These are phyloP conservation scores for Antheraea assamensis DNA, from an alignment of 2,888 invertebrate genomes.

Conservation along the genomic window DNA sequence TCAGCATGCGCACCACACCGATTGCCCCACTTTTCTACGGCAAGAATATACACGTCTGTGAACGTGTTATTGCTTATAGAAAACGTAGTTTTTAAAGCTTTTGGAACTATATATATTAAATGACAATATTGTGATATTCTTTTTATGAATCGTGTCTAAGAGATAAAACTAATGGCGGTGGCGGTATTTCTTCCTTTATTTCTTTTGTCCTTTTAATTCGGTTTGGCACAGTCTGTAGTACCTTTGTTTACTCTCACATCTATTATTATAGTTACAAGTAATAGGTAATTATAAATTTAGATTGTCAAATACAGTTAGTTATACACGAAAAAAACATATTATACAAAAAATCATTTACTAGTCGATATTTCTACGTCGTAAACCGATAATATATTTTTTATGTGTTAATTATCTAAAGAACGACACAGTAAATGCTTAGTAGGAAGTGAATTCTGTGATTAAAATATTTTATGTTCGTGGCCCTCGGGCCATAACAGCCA, in stretches of 20 bases:
- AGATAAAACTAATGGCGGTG: no score
- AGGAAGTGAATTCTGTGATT: conserved; percentile 13
- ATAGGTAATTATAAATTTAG: background rate
- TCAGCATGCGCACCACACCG: no score
- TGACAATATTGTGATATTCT: no score
- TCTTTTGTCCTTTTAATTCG: background rate
- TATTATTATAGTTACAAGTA: background rate
- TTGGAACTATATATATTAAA: no score
- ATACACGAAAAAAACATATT: background rate
- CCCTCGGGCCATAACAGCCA: background rate
- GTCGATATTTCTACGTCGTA: background rate
- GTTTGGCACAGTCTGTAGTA: background rate
- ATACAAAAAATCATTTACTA: background rate
- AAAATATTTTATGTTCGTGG: background rate
- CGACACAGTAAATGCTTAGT: conserved; percentile 1
- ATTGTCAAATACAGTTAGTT: background rate
- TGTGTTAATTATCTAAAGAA: background rate
- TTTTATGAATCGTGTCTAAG: no score
- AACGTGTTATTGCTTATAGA: no score
- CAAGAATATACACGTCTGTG: no score
- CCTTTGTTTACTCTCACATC: background rate
- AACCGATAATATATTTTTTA: background rate
- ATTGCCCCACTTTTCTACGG: no score
- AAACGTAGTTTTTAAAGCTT: no score
- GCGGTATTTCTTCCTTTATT: no score